phyloP scores from a whole-genome alignment of 2,113 vertebrate species.

The Pangasianodon hypophthalmus region DNA sequence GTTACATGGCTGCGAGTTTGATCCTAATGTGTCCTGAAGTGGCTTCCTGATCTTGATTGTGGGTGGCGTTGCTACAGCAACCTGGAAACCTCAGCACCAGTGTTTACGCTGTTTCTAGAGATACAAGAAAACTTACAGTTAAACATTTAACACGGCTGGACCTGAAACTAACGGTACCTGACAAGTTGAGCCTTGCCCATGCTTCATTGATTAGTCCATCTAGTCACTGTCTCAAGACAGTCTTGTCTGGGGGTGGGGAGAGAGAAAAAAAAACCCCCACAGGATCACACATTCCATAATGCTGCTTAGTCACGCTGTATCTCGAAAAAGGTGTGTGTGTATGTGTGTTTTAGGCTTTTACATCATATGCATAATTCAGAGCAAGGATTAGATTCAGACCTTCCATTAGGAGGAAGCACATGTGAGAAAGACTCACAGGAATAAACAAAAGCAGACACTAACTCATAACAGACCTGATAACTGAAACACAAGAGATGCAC shows the following conservation, averaged over 20 bases:
- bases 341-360: background rate
- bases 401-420: background rate
- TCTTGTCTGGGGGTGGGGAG: background rate
- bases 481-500: background rate
- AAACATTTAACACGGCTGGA: background rate
- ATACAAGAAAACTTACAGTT: background rate
- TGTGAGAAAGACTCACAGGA: background rate
- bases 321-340: background rate
- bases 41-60: conserved; percentile 6
- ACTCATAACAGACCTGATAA: background rate
- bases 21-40: background rate
- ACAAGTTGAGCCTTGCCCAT: background rate
- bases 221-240: background rate
- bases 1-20: background rate
- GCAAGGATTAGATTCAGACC: background rate
- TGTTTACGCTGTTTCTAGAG: conserved; percentile 12
- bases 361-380: conserved; percentile 29
- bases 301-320: background rate
- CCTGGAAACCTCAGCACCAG: conserved; percentile 13
- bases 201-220: background rate
- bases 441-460: background rate
- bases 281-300: background rate
- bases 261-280: background rate
- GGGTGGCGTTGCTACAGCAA: conserved; percentile 23
- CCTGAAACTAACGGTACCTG: background rate